Percentiles rank a stretch among this genome's conserved stretches.
These are phyloP conservation scores for Epinotia ramella DNA, from an alignment of 2,888 invertebrate species.

Conservation along the genomic window DNA sequence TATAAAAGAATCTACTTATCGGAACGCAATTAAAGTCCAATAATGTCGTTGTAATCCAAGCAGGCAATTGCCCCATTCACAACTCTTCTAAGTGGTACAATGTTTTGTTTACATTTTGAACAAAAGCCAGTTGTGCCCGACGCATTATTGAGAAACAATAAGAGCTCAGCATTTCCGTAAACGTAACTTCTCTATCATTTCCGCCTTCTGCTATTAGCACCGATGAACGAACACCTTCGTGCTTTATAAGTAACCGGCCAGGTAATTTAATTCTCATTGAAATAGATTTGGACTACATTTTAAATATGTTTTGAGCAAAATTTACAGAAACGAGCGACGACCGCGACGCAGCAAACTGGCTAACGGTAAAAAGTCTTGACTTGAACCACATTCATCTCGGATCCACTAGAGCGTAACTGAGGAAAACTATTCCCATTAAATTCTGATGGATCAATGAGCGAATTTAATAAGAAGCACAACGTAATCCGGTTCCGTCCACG, in stretches of 20 bases:
- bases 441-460: slow-evolving; percentile 60
- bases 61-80: slow-evolving; percentile 32
- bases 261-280: slow-evolving; percentile 1
- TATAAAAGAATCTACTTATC: slow-evolving; percentile 10
- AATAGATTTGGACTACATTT: background rate
- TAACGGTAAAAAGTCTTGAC: slow-evolving; percentile 75
- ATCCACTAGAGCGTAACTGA: slow-evolving; percentile 55
- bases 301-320: slow-evolving; percentile 54
- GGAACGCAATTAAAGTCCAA: slow-evolving; percentile 40
- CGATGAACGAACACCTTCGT: slow-evolving; percentile 2
- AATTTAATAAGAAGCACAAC: slow-evolving; percentile 63
- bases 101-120: slow-evolving; percentile 52
- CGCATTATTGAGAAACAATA: slow-evolving; percentile 72
- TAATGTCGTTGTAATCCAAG: slow-evolving; percentile 13
- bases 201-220: slow-evolving; percentile 9
- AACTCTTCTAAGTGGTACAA: slow-evolving; percentile 44
- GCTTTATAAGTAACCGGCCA: background rate
- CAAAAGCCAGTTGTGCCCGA: slow-evolving; percentile 69
- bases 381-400: slow-evolving; percentile 63
- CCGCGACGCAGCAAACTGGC: slow-evolving; percentile 69
- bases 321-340: slow-evolving; percentile 62
- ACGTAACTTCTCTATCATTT: slow-evolving; percentile 63
- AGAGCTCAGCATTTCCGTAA: slow-evolving; percentile 74
- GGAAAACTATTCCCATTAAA: slow-evolving; percentile 58
- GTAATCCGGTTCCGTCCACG: slow-evolving; percentile 77